phyloP scores from a whole-genome alignment of 2,113 vertebrate species.

The Anhinga anhinga region DNA sequence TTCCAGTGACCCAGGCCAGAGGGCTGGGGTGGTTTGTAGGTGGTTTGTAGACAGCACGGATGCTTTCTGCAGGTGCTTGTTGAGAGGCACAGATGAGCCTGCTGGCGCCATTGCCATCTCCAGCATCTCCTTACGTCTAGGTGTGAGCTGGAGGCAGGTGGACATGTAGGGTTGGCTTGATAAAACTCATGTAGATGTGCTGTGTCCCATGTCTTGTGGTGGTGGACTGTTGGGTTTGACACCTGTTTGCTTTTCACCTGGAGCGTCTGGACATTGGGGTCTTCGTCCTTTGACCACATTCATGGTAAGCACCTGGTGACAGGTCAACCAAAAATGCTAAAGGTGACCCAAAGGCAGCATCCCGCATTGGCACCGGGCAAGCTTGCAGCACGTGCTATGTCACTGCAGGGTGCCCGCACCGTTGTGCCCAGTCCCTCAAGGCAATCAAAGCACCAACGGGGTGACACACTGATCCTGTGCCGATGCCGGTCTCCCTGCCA shows the following conservation, averaged over 20 bases:
- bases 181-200: not conserved
- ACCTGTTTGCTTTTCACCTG: not conserved
- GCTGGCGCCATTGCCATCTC: not conserved
- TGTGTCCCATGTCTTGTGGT: not conserved
- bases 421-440: fast-evolving
- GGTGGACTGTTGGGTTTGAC: not conserved
- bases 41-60: fast-evolving
- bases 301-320: not conserved
- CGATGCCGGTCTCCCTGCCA: fast-evolving
- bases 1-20: not conserved
- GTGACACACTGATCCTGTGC: not conserved
- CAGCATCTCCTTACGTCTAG: not conserved
- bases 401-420: not conserved
- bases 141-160: not conserved
- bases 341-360: not conserved
- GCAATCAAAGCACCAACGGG: fast-evolving
- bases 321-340: not conserved
- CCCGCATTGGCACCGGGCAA: not conserved
- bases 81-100: not conserved
- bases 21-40: not conserved
- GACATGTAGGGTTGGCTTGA: not conserved
- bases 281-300: not conserved
- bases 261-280: fast-evolving
- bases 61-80: not conserved
- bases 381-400: fast-evolving